Percentiles rank a stretch among this genome's conserved stretches.
These are phyloP conservation scores for Cheilosia grossa DNA, from an alignment of 2,888 invertebrate species.

Conservation along the genomic window DNA sequence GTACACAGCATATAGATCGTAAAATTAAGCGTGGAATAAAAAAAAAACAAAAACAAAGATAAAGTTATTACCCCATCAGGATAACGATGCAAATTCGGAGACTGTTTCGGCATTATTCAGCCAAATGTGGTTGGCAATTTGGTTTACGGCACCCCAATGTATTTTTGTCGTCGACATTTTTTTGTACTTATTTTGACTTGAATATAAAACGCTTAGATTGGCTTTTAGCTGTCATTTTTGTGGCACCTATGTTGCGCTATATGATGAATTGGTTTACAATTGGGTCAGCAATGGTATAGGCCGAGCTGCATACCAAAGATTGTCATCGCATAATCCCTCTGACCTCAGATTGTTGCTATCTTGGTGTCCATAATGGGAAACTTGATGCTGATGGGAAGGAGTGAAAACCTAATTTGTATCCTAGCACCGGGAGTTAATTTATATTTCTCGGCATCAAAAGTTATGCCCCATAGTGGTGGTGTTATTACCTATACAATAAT, in stretches of 20 bases:
- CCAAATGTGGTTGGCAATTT: not conserved
- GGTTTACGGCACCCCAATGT: not conserved
- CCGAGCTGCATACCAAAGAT: not conserved
- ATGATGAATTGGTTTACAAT: not conserved
- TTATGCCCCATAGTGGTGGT: not conserved
- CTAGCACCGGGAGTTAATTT: conserved; percentile 38
- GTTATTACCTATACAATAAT: conserved; percentile 23
- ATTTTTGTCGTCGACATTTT: not conserved
- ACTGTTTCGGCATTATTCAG: not conserved
- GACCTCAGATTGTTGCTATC: conserved; percentile 1
- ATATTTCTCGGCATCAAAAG: conserved; percentile 29
- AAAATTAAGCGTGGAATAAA: conserved; percentile 2
- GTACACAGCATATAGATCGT: not conserved
- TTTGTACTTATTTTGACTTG: conserved; percentile 6
- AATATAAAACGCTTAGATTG: conserved; percentile 12
- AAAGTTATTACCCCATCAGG: conserved; percentile 36
- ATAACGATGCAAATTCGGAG: conserved; percentile 36
- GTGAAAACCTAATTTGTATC: conserved; percentile 34
- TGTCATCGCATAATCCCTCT: not conserved
- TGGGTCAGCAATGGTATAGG: not conserved
- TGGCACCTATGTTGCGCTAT: not conserved
- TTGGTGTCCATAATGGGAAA: conserved; percentile 15
- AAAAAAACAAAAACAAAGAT: not conserved
- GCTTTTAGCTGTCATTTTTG: not conserved
- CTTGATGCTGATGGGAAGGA: conserved; percentile 5